Evolutionary conservation across 2,113 vertebrate genomes (phyloP).

Genomic region (Polyodon spathula): DNA sequence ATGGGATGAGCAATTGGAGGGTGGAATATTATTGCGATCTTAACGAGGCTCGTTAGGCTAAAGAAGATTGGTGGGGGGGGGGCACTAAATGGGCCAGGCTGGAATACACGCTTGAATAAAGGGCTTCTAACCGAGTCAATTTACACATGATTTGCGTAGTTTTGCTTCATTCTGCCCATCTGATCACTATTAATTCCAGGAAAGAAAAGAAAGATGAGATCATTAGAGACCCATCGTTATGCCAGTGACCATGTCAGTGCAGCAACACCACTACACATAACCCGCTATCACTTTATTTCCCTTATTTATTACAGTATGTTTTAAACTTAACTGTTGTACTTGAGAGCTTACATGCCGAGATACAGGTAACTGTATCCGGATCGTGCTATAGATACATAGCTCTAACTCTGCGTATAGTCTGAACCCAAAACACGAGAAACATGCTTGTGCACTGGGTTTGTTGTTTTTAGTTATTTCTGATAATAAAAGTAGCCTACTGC

Average conservation of each 20-base stretch:
- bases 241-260: constrained; percentile 35
- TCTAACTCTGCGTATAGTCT: too few species aligned
- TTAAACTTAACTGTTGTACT: too few species aligned
- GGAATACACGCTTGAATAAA: constrained; percentile 65
- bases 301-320: too few species aligned
- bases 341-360: too few species aligned
- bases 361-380: too few species aligned
- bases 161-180: constrained; percentile 63
- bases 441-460: too few species aligned
- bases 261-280: constrained; percentile 20
- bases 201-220: constrained; percentile 63
- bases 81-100: constrained; percentile 71
- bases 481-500: too few species aligned
- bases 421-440: too few species aligned
- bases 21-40: constrained; percentile 84
- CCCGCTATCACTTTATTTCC: background rate
- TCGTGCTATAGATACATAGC: too few species aligned
- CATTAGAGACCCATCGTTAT: constrained; percentile 55
- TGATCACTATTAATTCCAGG: constrained; percentile 55
- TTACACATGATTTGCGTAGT: constrained; percentile 66
- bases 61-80: constrained; percentile 59
- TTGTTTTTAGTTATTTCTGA: too few species aligned
- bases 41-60: constrained; percentile 75
- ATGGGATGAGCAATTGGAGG: constrained; percentile 88
- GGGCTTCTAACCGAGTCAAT: constrained; percentile 59